phyloP scores from a whole-genome alignment of 2,113 vertebrate species.

The Nannospalax galili region DNA sequence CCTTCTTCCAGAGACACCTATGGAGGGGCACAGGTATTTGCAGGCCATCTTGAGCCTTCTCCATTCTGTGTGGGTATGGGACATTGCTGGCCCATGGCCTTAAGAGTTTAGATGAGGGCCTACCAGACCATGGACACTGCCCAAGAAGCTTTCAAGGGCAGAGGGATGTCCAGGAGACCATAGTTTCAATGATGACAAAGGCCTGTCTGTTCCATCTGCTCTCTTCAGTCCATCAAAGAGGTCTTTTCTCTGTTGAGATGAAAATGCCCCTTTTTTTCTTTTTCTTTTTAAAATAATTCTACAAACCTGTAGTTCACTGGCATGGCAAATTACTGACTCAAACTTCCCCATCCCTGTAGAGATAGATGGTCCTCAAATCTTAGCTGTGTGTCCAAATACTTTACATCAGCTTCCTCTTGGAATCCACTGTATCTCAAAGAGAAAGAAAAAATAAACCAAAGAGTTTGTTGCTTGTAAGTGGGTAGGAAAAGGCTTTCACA shows the following conservation, averaged over 20 bases:
- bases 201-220: fast-evolving
- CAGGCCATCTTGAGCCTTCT: neutral
- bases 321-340: neutral
- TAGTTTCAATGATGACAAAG: neutral
- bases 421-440: constrained; percentile 61
- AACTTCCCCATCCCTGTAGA: neutral
- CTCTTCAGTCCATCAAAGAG: neutral
- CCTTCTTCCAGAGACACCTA: neutral
- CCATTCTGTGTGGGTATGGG: neutral
- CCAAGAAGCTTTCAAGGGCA: neutral
- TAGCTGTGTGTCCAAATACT: constrained; percentile 63
- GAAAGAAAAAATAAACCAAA: constrained; percentile 76
- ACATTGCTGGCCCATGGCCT: neutral
- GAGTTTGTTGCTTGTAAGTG: constrained; percentile 62
- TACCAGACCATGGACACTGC: neutral
- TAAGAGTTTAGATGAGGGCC: neutral
- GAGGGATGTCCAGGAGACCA: neutral
- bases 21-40: neutral
- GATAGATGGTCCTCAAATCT: constrained; percentile 17
- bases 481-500: constrained; percentile 71
- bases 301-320: neutral
- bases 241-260: neutral
- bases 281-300: neutral
- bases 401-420: constrained; percentile 74
- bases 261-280: neutral